These are phyloP conservation scores for Rhamnusium bicolor DNA, from an alignment of 2,888 invertebrate species.

Conservation along the genomic window DNA sequence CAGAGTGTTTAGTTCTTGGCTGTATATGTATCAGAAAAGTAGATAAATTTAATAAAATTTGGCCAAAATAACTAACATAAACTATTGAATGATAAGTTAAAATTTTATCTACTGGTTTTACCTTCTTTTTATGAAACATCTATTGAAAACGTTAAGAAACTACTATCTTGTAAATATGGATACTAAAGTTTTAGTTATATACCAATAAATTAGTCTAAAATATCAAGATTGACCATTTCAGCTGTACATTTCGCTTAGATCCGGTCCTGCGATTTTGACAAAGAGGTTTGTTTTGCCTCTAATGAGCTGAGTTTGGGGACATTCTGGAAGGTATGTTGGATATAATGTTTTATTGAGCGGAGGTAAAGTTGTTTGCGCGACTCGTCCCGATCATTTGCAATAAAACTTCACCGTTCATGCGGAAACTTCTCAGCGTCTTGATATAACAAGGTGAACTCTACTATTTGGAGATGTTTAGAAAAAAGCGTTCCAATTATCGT, in stretches of 20 bases:
- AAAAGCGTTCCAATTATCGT: slow-evolving; percentile 52
- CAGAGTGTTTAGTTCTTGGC: too few species aligned
- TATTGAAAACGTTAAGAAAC: too few species aligned
- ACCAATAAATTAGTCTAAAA: neutral
- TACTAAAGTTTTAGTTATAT: too few species aligned
- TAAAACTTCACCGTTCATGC: slow-evolving; percentile 60
- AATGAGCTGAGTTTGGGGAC: slow-evolving; percentile 52
- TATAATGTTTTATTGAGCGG: slow-evolving; percentile 56
- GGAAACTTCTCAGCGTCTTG: slow-evolving; percentile 57
- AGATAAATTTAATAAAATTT: too few species aligned
- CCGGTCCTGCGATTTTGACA: slow-evolving; percentile 22
- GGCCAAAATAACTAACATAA: too few species aligned
- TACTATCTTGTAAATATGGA: too few species aligned
- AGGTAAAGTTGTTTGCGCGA: slow-evolving; percentile 55
- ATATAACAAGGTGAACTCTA: slow-evolving; percentile 60
- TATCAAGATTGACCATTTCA: neutral
- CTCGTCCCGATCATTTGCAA: slow-evolving; percentile 60
- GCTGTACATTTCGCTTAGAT: neutral
- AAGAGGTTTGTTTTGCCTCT: slow-evolving; percentile 49
- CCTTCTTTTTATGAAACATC: too few species aligned
- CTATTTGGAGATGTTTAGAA: slow-evolving; percentile 46
- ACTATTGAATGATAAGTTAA: too few species aligned
- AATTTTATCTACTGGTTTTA: too few species aligned
- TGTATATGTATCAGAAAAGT: too few species aligned
- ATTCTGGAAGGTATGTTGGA: slow-evolving; percentile 49